Conservation (phyloP, 2,888 invertebrate genomes). For the Megalurothrips usitatus region DNA sequence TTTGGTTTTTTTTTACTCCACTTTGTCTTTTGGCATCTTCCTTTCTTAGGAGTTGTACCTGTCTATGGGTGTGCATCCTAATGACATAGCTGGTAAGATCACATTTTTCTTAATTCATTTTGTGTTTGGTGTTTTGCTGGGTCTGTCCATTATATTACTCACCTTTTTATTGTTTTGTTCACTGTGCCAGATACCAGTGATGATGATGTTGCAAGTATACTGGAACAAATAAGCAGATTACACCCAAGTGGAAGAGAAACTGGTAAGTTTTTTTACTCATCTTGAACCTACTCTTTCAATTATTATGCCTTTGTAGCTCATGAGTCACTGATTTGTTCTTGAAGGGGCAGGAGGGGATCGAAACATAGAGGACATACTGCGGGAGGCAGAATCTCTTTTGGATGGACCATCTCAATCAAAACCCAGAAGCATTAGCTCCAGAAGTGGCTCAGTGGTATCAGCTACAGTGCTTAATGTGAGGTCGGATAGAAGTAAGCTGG, state of each 20-base stretch:
- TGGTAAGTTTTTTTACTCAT: not conserved
- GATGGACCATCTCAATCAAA: not conserved
- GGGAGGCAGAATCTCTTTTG: not conserved
- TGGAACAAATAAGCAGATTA: not conserved
- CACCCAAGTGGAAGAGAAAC: not conserved
- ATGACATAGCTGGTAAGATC: not conserved
- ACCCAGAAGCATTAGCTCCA: not conserved
- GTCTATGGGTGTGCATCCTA: conserved; percentile 1
- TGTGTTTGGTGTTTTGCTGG: not conserved
- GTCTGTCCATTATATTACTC: not conserved
- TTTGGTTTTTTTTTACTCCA: not conserved
- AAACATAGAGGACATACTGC: not conserved
- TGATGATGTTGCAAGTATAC: conserved; percentile 11
- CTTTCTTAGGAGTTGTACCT: not conserved
- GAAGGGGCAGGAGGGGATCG: not conserved
- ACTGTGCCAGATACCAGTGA: not conserved
- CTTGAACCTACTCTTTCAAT: not conserved
- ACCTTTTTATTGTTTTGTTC: not conserved
- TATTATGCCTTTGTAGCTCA: not conserved
- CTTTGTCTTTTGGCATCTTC: not conserved
- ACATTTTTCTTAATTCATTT: not conserved
- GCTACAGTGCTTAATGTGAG: not conserved
- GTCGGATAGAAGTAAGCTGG: not conserved
- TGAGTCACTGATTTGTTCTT: not conserved
- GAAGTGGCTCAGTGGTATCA: not conserved